Conservation (phyloP, 2,113 vertebrate species). For the Cricetomys ansorgei region DNA sequence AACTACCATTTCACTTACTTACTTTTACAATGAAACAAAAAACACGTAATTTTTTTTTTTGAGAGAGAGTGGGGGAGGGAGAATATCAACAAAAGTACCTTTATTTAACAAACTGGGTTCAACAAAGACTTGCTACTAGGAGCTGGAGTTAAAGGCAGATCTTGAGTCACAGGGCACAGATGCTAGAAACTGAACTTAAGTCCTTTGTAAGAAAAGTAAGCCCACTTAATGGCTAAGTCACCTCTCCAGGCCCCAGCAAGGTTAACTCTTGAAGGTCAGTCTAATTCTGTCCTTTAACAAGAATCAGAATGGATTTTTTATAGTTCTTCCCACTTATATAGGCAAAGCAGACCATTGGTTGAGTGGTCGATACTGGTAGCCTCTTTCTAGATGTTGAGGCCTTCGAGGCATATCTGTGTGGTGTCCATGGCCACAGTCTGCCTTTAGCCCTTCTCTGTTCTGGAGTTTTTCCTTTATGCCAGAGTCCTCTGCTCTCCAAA, state of each 20-base stretch:
- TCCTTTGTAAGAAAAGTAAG: not conserved
- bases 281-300: not conserved
- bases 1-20: not conserved
- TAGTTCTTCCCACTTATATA: not conserved
- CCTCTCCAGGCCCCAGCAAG: not conserved
- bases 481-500: not conserved
- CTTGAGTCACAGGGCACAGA: too few species aligned
- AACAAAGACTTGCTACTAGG: not conserved
- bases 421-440: not conserved
- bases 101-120: not conserved
- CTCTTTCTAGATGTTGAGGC: not conserved
- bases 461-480: not conserved
- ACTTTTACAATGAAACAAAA: not conserved
- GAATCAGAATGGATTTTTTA: slow-evolving; percentile 12
- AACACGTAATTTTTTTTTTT: not conserved
- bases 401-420: not conserved
- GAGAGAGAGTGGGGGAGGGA: not conserved
- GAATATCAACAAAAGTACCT: not conserved
- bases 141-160: not conserved
- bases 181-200: not conserved
- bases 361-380: not conserved
- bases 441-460: not conserved
- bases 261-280: not conserved
- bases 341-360: not conserved
- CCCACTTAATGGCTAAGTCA: not conserved